A percentile compares a stretch with the other conserved stretches of the same genome.
These are phyloP conservation scores for Polypterus senegalus DNA, from an alignment of 2,113 vertebrate species.

Conservation along the genomic window DNA sequence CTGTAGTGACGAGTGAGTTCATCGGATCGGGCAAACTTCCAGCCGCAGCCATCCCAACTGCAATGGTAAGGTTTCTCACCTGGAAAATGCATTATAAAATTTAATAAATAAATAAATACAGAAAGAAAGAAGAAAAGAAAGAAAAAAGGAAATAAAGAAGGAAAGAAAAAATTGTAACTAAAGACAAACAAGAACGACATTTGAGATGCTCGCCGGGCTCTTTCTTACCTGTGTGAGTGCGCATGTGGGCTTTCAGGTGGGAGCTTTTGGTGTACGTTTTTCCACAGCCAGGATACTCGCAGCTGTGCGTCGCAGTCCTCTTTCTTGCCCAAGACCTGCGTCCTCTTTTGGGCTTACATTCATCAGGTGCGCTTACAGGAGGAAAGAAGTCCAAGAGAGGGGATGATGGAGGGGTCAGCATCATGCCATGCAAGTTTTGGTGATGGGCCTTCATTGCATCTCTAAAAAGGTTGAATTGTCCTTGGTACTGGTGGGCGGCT, in stretches of 20 bases:
- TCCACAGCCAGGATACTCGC: constrained; percentile 77
- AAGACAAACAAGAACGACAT: no score
- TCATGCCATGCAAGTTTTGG: constrained; percentile 47
- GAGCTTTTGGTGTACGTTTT: constrained; percentile 89
- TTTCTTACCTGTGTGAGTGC: constrained; percentile 73
- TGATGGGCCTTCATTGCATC: constrained; percentile 52
- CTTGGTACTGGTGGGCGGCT: constrained; percentile 50
- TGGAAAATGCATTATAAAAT: constrained; percentile 18
- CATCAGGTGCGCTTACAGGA: constrained; percentile 40
- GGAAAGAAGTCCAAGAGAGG: constrained; percentile 69
- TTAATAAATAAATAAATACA: not conserved
- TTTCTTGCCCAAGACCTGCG: constrained; percentile 75
- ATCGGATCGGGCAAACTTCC: constrained; percentile 78
- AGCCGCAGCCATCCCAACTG: constrained; percentile 80
- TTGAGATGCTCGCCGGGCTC: no score
- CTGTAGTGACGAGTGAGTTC: constrained; percentile 80
- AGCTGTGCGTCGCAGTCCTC: constrained; percentile 76
- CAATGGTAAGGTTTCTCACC: constrained; percentile 83
- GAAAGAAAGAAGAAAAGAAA: not conserved
- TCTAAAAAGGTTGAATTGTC: constrained; percentile 59
- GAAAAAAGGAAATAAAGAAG: no score
- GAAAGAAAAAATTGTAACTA: no score
- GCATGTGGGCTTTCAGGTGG: constrained; percentile 81
- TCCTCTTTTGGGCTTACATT: constrained; percentile 67
- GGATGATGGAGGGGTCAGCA: constrained; percentile 74